Base-by-base conservation (phyloP, 2,113 vertebrate species). In the Macquaria ambigua region DNA sequence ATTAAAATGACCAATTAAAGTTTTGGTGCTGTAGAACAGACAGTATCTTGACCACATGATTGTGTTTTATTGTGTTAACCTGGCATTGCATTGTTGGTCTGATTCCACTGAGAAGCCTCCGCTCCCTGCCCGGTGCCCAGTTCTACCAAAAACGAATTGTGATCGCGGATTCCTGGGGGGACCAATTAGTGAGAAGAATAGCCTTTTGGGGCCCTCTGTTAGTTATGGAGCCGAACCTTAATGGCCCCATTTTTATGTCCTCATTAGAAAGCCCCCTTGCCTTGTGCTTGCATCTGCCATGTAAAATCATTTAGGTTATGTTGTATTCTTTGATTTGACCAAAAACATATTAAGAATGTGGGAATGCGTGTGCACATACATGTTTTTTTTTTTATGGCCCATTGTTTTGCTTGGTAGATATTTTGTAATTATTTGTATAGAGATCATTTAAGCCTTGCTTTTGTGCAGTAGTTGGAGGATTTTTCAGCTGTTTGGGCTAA, bases 161-260 rank as follows among this genome's bases (percentile, higher is more conserved):
- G 73, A 82, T 85, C 46, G 71, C 90, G 89, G 85, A 91, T 93
- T 93, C 93, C 88, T 91, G 81, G 81, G 89, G 87, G 89, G 82
- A 92, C 83, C 93, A 94, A 95, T 95, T 94, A 92, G 88, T 89
- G 94, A 93, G 91, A 93, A 90, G 91, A 93, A 93, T 92, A 82
- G 87, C 83, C 86, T 87, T 91, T 91, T 90, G 92, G 87, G 91
- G 86, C 93, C 86, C 87, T 52, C 16, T 81, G 86, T 93, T 93
- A 85, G 89, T 91, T 85, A 89, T 91, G 81, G 64, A 91, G 89
- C 92, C 53, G 61, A 89, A 85, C 73, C 68, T 83, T 90, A 92
- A 93, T 88, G 82, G 88, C 85, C 76, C 75, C 73, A 87, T 92
- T 92, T 93, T 88, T 90, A 87, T 92, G 91, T 89, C 89, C 93